Evolutionary conservation across 2,113 vertebrate genomes (phyloP), one percentile per base, ranked within the genome.

Genomic region (Hippocampus mohnikei): DNA sequence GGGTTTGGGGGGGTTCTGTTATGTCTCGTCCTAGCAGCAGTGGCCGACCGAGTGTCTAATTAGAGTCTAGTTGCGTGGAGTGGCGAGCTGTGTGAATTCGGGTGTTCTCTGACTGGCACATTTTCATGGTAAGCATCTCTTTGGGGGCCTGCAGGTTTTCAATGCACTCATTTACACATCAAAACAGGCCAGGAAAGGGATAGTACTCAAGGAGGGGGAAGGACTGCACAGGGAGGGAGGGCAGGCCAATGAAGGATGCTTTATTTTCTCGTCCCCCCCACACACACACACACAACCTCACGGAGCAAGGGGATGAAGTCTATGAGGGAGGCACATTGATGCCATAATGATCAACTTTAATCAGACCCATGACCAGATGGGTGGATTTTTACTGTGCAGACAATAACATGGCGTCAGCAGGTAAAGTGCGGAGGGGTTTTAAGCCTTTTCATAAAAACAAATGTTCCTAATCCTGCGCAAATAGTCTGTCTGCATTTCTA

Each of bases 161-260:
- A 93, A 92, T 92, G 67, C 20, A 23, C 90, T 93, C 91, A 93
- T 93, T 93, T 92, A 89, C 92, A 93, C 92, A 92, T 92, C 91
- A 93, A 92, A 92, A 92, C 88, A 81, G 76, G 82, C 73, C 81
- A 87, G 87, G 90, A 92, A 93, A 91, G 89, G 90, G 90, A 92
- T 91, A 91, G 92, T 87, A 87, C 88, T 88, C 73, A 72, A 83
- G 82, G 88, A 79, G 87, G 80, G 69, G 41, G 80, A 72, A 83
- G 87, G 84, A 61, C 73, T 81, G 74, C 70, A 76, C 75, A 59
- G 76, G 87, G 84, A 84, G 81, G 85, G 88, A 81, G 88, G 83
- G 84, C 66, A 70, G 80, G 74, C 88, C 89, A 93, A 91, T 91
- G 91, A 92, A 91, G 88, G 88, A 87, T 90, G 90, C 90, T 91